A percentile compares a stretch with the other conserved stretches of the same genome.
Evolutionary conservation across 2,888 invertebrate genomes (phyloP).

Genomic region (Lithophane socia): DNA sequence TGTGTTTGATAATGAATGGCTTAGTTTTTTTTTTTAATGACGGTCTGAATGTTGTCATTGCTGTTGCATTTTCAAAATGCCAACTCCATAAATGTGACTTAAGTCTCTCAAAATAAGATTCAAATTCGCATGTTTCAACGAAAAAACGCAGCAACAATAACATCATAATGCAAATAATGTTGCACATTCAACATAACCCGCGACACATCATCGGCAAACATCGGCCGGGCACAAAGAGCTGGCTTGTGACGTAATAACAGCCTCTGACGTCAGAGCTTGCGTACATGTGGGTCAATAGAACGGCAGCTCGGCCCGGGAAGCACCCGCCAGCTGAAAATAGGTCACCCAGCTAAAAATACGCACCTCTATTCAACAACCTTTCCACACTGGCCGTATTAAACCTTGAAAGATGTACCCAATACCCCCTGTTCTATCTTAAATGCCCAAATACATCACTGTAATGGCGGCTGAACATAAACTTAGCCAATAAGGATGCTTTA

Average conservation of each 20-base stretch:
- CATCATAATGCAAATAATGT: conserved; percentile 29
- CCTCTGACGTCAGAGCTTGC: conserved; percentile 85
- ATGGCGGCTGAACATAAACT: conserved; percentile 69
- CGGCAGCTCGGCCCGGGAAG: conserved; percentile 83
- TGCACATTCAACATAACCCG: conserved; percentile 47
- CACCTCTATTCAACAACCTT: conserved; percentile 71
- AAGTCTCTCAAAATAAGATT: background rate
- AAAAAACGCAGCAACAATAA: background rate
- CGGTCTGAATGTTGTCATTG: background rate
- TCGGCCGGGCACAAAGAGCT: conserved; percentile 75
- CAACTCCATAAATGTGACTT: background rate
- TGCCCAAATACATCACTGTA: conserved; percentile 66
- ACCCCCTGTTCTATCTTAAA: conserved; percentile 62
- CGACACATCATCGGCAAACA: conserved; percentile 67
- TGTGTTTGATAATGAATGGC: background rate
- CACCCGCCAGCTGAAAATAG: conserved; percentile 83
- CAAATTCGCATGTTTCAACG: background rate
- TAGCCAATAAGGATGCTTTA: conserved; percentile 72
- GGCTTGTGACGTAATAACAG: conserved; percentile 81
- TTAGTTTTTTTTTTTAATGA: background rate
- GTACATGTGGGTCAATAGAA: conserved; percentile 88
- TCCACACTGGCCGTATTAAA: conserved; percentile 48
- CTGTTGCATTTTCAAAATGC: background rate
- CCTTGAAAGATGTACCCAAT: conserved; percentile 56
- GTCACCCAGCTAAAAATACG: conserved; percentile 85